Evolutionary conservation across 2,113 vertebrate species (phyloP).

Genomic region (Cyanoliseus patagonus): DNA sequence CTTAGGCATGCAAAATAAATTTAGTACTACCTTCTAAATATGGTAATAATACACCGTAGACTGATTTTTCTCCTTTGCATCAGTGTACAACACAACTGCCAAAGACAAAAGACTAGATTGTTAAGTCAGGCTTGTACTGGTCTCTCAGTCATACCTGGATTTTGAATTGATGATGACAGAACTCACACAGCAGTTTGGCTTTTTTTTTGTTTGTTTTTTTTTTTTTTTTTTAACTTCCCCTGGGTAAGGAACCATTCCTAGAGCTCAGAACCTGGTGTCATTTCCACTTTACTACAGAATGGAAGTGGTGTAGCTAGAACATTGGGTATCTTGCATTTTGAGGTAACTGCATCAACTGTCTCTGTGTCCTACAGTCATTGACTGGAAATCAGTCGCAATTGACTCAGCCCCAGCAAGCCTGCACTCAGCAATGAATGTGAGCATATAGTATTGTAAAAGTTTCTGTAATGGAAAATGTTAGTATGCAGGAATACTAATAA

Average conservation of each 20-base stretch:
- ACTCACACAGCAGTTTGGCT: not conserved
- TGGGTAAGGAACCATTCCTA: not conserved
- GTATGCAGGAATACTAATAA: not conserved
- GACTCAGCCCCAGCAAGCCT: not conserved
- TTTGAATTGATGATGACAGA: not conserved
- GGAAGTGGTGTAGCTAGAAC: not conserved
- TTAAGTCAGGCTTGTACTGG: not conserved
- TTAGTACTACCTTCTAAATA: not conserved
- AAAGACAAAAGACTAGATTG: not conserved
- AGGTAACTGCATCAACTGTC: not conserved
- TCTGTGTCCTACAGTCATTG: accelerated
- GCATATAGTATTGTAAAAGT: not conserved
- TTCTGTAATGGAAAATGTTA: not conserved
- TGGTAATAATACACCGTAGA: not conserved
- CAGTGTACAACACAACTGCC: not conserved
- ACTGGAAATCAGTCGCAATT: not conserved
- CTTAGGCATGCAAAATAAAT: not conserved
- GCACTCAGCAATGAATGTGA: not conserved
- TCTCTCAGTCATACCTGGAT: not conserved
- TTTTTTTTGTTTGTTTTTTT: not conserved
- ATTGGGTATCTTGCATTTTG: not conserved
- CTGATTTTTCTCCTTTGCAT: not conserved
- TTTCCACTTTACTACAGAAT: not conserved
- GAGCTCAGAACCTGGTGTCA: not conserved
- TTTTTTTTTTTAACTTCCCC: not conserved